phyloP scores from a whole-genome alignment of 2,888 invertebrate species.

The Arrhopalites spinosus region DNA sequence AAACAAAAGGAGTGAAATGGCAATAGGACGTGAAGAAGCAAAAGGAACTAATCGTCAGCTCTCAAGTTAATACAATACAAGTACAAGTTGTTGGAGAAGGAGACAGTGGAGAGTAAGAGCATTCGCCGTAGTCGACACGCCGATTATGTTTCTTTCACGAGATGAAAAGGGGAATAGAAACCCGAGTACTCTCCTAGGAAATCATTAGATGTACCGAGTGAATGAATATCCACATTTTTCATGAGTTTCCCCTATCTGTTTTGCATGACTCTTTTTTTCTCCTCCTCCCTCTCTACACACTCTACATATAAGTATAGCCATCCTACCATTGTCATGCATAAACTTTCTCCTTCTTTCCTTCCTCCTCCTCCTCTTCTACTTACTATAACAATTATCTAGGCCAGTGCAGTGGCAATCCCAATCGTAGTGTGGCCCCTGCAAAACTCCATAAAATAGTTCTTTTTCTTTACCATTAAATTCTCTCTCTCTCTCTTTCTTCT shows the following conservation, averaged over 20 bases:
- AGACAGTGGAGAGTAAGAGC: slow-evolving; percentile 15
- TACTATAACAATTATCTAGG: neutral
- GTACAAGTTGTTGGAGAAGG: neutral
- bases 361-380: neutral
- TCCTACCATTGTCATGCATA: neutral
- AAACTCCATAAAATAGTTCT: neutral
- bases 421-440: neutral
- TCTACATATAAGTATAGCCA: neutral
- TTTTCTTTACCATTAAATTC: neutral
- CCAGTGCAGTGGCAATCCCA: too few relatives aligned
- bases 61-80: slow-evolving; percentile 29
- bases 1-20: neutral
- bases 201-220: slow-evolving; percentile 56
- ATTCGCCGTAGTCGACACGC: slow-evolving; percentile 37
- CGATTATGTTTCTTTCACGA: slow-evolving; percentile 47
- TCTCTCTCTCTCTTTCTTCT: neutral
- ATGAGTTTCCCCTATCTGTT: slow-evolving; percentile 44
- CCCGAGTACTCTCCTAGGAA: slow-evolving; percentile 54
- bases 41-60: slow-evolving; percentile 40
- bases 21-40: slow-evolving; percentile 26
- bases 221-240: slow-evolving; percentile 56
- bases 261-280: slow-evolving; percentile 29
- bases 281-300: neutral
- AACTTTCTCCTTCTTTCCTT: neutral
- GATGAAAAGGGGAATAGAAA: slow-evolving; percentile 50